Base-by-base conservation (phyloP, 2,797 vertebrate genomes). In the Momotus momota region DNA sequence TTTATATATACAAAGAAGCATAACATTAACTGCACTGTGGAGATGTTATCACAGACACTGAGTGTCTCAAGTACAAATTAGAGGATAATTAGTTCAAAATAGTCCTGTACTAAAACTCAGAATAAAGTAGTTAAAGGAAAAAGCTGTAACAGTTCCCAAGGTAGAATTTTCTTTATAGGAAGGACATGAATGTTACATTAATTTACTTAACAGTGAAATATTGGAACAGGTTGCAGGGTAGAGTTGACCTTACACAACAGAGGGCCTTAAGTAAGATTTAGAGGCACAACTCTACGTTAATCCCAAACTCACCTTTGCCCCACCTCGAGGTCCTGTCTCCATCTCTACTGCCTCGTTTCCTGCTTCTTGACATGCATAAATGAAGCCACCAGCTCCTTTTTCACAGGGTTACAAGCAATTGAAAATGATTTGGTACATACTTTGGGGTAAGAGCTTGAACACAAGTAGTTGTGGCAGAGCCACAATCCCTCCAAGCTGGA, bases 11-110 rank as follows among this genome's bases (percentile, higher is more conserved):
- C 60, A 65, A 85, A 91, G 73, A 46, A 51, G 40, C 41, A 81
- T 75, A 94, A 94, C 84, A 95, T 94, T 81, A 94, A 88, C 33
- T 70, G 60, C 62, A 51, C 38, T 58, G 41, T 90, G 79, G 72
- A 95, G 91, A 86, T 83, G 82, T 65, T 80, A 87, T 90, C 91
- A 69, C 52, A 94, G 86, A 57, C 83, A 91, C 88, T 20, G 84
- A 94, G 90, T 88, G 80, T 64, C 86, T 84, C 82, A 55, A 58
- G 67, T 45, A 52, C 87, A 90, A 97, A 93, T 82, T 95, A 93
- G 81, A 92, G 77, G 80, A 93, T 90, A 94, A 96, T 94, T 92
- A 95, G 94, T 96, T 96, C 94, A 71, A 93, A 97, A 95, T 75
- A 79, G 67, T 70, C 57, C 58, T 89, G 25, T 79, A 77, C 67